Percentiles rank a stretch among this genome's conserved stretches.
Evolutionary conservation across 2,797 vertebrate species (phyloP).

Genomic region (Argyrosomus regius): DNA sequence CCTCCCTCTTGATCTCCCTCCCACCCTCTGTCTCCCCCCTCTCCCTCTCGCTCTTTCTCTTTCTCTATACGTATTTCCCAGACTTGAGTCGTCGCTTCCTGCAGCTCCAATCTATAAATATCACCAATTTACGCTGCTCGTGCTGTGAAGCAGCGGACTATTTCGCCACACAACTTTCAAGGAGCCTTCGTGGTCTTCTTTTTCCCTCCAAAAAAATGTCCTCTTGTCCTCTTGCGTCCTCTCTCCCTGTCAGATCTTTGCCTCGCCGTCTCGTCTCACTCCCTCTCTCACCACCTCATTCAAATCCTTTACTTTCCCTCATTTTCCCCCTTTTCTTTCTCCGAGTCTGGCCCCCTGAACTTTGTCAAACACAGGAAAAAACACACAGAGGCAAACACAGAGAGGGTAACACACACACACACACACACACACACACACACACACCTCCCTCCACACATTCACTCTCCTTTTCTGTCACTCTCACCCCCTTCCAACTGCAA

Average conservation of each 20-base stretch:
- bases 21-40: conserved; percentile 47
- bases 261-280: conserved; percentile 39
- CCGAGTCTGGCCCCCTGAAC: conserved; percentile 69
- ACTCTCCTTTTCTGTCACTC: conserved; percentile 65
- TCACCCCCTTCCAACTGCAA: conserved; percentile 52
- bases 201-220: conserved; percentile 72
- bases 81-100: conserved; percentile 73
- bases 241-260: conserved; percentile 48
- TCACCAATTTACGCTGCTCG: conserved; percentile 72
- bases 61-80: conserved; percentile 78
- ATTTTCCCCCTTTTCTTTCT: conserved; percentile 73
- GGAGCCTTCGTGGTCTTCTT: conserved; percentile 54
- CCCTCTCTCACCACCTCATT: conserved; percentile 63
- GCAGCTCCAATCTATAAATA: conserved; percentile 79
- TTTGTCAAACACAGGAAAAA: conserved; percentile 76
- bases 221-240: conserved; percentile 33
- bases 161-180: conserved; percentile 61
- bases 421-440: conserved; percentile 36
- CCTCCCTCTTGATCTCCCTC: conserved; percentile 81
- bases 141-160: conserved; percentile 69
- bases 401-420: conserved; percentile 32
- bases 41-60: conserved; percentile 55
- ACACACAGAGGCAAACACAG: conserved; percentile 68
- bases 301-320: conserved; percentile 74
- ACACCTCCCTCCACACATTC: conserved; percentile 54